phyloP scores from a whole-genome alignment of 1,140 invertebrate species.

The Drosophila pectinifera region DNA sequence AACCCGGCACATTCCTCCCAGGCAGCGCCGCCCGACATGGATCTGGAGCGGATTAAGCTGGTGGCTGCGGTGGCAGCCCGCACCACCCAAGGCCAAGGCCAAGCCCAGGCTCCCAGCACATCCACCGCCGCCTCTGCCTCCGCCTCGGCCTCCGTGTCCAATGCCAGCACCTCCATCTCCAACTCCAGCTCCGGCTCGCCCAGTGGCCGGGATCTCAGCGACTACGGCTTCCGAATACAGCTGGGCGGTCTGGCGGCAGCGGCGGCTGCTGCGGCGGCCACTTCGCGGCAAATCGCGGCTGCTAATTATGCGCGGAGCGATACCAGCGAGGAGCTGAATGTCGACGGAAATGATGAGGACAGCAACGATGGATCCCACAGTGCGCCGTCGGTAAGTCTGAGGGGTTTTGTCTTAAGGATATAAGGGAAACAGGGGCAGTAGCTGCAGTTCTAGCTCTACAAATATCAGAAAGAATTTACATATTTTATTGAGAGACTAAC shows the following conservation, averaged over 20 bases:
- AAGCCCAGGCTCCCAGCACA: slow-evolving; percentile 42
- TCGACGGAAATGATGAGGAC: slow-evolving; percentile 84
- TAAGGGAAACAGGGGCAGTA: not conserved
- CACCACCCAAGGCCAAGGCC: slow-evolving; percentile 29
- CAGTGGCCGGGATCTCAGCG: slow-evolving; percentile 75
- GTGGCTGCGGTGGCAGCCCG: slow-evolving; percentile 75
- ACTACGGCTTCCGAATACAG: slow-evolving; percentile 85
- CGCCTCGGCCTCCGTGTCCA: slow-evolving; percentile 31
- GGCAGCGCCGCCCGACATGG: slow-evolving; percentile 63
- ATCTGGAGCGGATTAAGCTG: slow-evolving; percentile 83
- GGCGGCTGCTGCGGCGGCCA: slow-evolving; percentile 79
- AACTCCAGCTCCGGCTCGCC: slow-evolving; percentile 54
- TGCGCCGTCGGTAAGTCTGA: slow-evolving; percentile 78
- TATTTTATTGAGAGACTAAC: not conserved
- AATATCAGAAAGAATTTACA: not conserved
- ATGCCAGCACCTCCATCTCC: slow-evolving; percentile 50
- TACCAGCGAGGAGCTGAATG: slow-evolving; percentile 83
- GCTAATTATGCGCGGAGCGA: slow-evolving; percentile 84
- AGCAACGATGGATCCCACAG: slow-evolving; percentile 81
- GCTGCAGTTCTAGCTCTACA: not conserved
- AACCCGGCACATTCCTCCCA: slow-evolving; percentile 52
- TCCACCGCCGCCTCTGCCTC: slow-evolving; percentile 28
- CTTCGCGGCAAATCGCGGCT: slow-evolving; percentile 77
- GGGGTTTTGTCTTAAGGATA: not conserved
- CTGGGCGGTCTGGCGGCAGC: slow-evolving; percentile 81